Percentiles rank a stretch among this genome's conserved stretches.
phyloP scores from a whole-genome alignment of 2,797 vertebrate species.

The Chaetodon trifasciatus region DNA sequence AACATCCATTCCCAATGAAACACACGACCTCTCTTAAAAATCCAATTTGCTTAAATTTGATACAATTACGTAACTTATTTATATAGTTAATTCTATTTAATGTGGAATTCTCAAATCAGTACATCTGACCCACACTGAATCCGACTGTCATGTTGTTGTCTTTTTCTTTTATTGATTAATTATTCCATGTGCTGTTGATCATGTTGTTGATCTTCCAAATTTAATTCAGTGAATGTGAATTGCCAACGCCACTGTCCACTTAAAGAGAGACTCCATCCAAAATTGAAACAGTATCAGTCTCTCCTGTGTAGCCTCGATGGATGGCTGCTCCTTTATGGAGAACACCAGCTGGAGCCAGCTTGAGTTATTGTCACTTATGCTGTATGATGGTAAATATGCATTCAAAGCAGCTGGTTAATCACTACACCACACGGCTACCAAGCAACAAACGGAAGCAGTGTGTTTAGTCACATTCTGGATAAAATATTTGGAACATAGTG shows the following conservation, averaged over 20 bases:
- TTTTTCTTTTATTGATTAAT: slow-evolving; percentile 16
- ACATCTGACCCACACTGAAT: neutral
- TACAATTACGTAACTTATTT: neutral
- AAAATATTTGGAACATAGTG: neutral
- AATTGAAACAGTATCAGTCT: neutral
- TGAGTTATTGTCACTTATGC: neutral
- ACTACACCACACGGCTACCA: too few relatives aligned
- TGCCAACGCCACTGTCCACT: neutral
- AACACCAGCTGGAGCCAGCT: neutral
- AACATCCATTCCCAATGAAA: neutral
- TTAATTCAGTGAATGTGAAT: neutral
- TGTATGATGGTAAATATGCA: neutral
- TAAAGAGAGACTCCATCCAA: neutral
- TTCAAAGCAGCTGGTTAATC: neutral
- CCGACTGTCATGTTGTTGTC: neutral
- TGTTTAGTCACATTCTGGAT: neutral
- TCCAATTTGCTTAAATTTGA: neutral
- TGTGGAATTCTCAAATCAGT: neutral
- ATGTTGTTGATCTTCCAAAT: neutral
- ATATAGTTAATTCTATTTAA: neutral
- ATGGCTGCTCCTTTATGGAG: neutral
- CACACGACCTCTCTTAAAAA: neutral
- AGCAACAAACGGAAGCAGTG: neutral
- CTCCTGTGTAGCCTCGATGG: neutral
- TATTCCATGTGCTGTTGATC: neutral